Base-by-base conservation (phyloP, 2,888 invertebrate genomes). In the Sphaerophoria taeniata region DNA sequence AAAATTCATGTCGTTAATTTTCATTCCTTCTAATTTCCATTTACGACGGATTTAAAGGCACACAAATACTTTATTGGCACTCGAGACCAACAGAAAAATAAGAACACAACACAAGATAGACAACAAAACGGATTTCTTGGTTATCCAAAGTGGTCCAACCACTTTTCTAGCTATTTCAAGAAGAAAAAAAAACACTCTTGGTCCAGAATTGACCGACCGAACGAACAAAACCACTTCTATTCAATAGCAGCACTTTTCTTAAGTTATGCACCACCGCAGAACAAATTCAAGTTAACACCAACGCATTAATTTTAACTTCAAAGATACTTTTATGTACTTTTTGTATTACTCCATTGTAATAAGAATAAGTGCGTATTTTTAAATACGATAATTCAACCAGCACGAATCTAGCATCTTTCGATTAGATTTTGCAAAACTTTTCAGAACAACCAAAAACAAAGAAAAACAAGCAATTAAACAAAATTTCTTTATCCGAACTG, bases 11-110 rank as follows among this genome's bases (percentile, higher is more conserved):
- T 76, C 24, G 9, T 36, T 36, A 7, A 6, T 58, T 73, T 69
- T 4, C 12, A 36, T 73, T 85, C 69, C 76, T 85, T 76, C 81
- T 77, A 81, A 81, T 85, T 85, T 85, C 76, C 76, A 85, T 85
- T 73, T 81, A 73, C 33, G 76, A 74, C 63, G 47, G 72, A 69
- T 55, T 24, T 34, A 49, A 69, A 71, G 56, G 61, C 45, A 63
- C 69, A 63, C 47, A 67, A 72, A 85, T 70, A 81, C 45, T 76
- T 60, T 74, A 67, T 51, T 43, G 53, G 39, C 65, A 58, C 56
- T 56, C 47, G 56, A 70, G 45, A 45, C 14, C 33, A 12, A 65
- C 11, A 16, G 16, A 12, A 4, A 39, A 53, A 39, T 39, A 39
- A 60, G 34, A 45, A 69, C 58, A 45, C 61, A 56, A 53, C 71